A percentile compares a stretch with the other conserved stretches of the same genome.
These are phyloP conservation scores for Carcharodon carcharias DNA, from an alignment of 2,797 vertebrate species.

Conservation along the genomic window DNA sequence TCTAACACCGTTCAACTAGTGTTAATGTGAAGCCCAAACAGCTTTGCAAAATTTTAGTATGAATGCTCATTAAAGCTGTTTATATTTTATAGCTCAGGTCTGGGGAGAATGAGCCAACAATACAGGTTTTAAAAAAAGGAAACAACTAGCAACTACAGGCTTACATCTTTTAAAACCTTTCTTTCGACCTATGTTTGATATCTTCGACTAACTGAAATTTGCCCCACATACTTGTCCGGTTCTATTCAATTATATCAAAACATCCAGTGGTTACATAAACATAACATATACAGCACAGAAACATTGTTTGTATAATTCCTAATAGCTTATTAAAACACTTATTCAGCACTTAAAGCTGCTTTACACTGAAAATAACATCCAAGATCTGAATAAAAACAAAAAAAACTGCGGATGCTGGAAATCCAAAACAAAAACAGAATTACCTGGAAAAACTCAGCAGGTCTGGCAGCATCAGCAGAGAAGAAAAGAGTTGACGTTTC, in stretches of 20 bases:
- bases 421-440: no score
- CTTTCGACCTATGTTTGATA: background rate
- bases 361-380: background rate
- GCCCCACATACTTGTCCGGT: background rate
- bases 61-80: background rate
- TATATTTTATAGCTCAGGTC: background rate
- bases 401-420: no score
- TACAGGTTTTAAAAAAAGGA: background rate
- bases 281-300: no score
- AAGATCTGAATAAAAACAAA: no score
- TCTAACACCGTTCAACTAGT: background rate
- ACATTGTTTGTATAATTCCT: no score
- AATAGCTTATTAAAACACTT: no score
- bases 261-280: background rate
- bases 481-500: no score
- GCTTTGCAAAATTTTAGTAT: background rate
- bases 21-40: background rate
- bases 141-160: background rate
- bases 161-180: background rate
- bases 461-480: no score
- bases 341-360: background rate
- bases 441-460: no score
- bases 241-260: background rate
- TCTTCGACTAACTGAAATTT: background rate
- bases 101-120: background rate